Conservation (phyloP, 2,797 vertebrate genomes). For the Siniperca obscura region DNA sequence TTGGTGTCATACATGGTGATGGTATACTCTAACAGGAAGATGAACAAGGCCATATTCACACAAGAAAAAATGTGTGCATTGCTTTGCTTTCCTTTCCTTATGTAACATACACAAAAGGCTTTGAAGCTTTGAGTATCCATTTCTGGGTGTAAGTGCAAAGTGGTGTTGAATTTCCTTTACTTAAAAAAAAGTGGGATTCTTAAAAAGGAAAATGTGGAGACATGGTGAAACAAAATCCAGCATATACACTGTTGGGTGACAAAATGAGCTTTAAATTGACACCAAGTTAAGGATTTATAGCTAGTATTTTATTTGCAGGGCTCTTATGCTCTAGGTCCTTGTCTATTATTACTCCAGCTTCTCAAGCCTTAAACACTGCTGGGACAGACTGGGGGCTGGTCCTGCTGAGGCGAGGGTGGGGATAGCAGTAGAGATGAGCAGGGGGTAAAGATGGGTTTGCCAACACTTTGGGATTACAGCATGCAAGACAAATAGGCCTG, state of each 20-base stretch:
- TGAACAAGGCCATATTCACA: neutral
- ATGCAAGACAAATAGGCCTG: constrained; percentile 16
- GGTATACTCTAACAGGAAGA: constrained; percentile 90
- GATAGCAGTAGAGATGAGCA: constrained; percentile 4
- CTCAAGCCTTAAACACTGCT: neutral
- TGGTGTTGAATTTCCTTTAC: constrained; percentile 20
- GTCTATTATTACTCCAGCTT: constrained; percentile 24
- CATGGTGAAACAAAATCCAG: constrained; percentile 25
- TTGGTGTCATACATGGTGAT: constrained; percentile 99
- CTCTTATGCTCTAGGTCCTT: neutral
- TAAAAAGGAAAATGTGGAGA: neutral
- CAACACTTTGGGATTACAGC: constrained; percentile 1
- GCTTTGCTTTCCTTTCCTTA: constrained; percentile 3
- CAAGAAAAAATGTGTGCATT: neutral
- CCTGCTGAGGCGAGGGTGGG: neutral
- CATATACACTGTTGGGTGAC: neutral
- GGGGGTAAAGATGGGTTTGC: constrained; percentile 34
- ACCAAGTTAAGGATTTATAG: constrained; percentile 15
- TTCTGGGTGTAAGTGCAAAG: constrained; percentile 21
- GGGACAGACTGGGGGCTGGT: neutral
- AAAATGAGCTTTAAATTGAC: constrained; percentile 44
- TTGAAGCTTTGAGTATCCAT: neutral
- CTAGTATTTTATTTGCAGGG: constrained; percentile 6
- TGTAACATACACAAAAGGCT: constrained; percentile 26
- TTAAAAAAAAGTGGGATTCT: neutral